phyloP scores from a whole-genome alignment of 2,797 vertebrate species.

The Champsocephalus esox region DNA sequence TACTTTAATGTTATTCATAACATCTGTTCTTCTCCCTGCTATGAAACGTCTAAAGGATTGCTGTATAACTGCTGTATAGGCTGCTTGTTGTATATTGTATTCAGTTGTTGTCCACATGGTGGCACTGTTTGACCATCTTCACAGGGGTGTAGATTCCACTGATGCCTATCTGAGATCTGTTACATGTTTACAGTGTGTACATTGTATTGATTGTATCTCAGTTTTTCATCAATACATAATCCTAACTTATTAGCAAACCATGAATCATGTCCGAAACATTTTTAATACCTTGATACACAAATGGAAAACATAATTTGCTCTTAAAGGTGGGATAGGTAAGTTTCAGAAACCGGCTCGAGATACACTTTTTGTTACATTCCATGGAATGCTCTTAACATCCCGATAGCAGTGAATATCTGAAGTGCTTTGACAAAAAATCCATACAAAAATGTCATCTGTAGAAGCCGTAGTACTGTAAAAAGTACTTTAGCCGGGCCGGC shows the following conservation, averaged over 20 bases:
- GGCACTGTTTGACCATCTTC: slow-evolving; percentile 25
- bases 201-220: background rate
- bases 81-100: background rate
- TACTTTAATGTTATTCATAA: too few species aligned
- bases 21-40: background rate
- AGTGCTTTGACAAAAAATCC: too few species aligned
- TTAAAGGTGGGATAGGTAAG: too few species aligned
- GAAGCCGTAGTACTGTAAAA: too few species aligned
- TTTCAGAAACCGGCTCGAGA: too few species aligned
- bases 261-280: background rate
- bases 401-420: too few species aligned
- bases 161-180: background rate
- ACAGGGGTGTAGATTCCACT: background rate
- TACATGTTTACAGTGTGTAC: background rate
- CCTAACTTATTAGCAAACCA: background rate
- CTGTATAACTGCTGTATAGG: background rate
- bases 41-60: background rate
- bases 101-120: slow-evolving; percentile 40
- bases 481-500: too few species aligned
- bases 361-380: too few species aligned
- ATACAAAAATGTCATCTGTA: too few species aligned
- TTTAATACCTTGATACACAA: background rate
- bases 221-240: background rate
- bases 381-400: too few species aligned
- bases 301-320: background rate